Evolutionary conservation across 2,888 invertebrate species (phyloP).

Genomic region (Hetaerina titia): DNA sequence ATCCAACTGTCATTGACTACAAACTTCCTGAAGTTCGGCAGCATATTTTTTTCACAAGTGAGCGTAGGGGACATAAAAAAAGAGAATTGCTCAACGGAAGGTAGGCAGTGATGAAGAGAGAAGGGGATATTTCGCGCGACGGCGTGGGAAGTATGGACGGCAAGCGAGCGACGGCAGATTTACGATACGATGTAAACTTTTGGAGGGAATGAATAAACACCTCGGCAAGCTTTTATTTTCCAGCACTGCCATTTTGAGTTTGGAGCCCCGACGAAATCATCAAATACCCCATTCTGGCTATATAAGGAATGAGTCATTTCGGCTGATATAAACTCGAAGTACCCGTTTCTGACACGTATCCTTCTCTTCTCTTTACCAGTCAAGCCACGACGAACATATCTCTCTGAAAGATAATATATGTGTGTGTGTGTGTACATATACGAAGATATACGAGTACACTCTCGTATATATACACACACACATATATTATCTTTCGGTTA

Average conservation of each 20-base stretch:
- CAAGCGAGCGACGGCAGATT: not conserved
- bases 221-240: not conserved
- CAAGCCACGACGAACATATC: not conserved
- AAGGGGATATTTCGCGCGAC: not conserved
- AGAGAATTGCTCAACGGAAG: not conserved
- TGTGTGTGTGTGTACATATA: no score
- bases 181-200: not conserved
- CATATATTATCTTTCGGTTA: no score
- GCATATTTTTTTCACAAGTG: not conserved
- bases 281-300: not conserved
- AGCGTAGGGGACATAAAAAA: not conserved
- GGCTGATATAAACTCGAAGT: not conserved
- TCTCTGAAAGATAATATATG: no score
- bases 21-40: not conserved
- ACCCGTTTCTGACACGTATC: not conserved
- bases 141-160: not conserved
- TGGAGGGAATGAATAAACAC: not conserved
- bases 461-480: no score
- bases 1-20: not conserved
- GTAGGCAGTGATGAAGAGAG: not conserved
- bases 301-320: not conserved
- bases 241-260: not conserved
- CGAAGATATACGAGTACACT: no score
- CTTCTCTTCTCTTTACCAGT: not conserved
- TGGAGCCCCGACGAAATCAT: not conserved